Evolutionary conservation across 2,888 invertebrate genomes (phyloP).

Genomic region (Leptinotarsa peninsularis): DNA sequence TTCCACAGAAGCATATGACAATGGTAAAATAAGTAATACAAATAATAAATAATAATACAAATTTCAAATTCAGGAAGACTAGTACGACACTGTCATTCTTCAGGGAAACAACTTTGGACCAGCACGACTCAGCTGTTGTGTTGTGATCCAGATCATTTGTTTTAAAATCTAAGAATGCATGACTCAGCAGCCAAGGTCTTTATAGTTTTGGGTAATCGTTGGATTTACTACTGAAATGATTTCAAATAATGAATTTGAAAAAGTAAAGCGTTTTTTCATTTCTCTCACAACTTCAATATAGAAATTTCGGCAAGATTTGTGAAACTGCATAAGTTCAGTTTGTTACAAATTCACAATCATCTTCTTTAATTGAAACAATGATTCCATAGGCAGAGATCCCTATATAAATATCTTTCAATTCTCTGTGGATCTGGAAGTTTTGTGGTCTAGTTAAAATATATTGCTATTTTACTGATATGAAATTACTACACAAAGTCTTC

Average conservation of each 20-base stretch:
- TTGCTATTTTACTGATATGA: constrained; percentile 1
- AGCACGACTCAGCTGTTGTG: neutral
- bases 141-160: neutral
- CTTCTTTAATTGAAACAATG: neutral
- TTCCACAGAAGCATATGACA: constrained; percentile 25
- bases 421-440: constrained; percentile 29
- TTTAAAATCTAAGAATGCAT: constrained; percentile 15
- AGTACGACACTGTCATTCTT: neutral
- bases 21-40: constrained; percentile 20
- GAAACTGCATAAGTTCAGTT: neutral
- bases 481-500: constrained; percentile 20
- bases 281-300: constrained; percentile 9
- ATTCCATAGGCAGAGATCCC: neutral
- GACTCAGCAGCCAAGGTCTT: neutral
- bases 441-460: constrained; percentile 23
- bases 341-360: neutral
- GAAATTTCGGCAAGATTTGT: constrained; percentile 3
- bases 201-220: neutral
- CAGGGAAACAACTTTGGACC: neutral
- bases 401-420: constrained; percentile 41
- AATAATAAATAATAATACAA: constrained; percentile 16
- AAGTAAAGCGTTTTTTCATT: neutral
- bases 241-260: neutral
- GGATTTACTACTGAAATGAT: constrained; percentile 1
- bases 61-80: constrained; percentile 18